Evolutionary conservation across 2,797 vertebrate species (phyloP).

Genomic region (Synanceia verrucosa): DNA sequence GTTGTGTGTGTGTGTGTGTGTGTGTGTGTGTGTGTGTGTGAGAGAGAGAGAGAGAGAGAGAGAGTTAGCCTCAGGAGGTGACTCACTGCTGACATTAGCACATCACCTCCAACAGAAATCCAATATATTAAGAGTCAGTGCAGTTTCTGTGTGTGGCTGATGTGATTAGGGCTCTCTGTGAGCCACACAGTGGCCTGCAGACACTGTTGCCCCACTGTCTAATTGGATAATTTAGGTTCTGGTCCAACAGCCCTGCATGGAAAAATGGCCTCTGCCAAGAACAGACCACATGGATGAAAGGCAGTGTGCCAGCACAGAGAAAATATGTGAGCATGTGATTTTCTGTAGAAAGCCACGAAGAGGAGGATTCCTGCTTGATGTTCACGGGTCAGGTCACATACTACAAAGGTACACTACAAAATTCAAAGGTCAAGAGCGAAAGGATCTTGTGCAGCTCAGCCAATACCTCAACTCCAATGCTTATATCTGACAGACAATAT

Average conservation of each 20-base stretch:
- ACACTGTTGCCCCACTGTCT: slow-evolving; percentile 55
- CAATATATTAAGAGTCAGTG: slow-evolving; percentile 70
- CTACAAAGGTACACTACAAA: neutral
- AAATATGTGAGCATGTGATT: slow-evolving; percentile 17
- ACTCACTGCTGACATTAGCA: slow-evolving; percentile 75
- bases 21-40: slow-evolving; percentile 20
- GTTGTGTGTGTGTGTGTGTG: neutral
- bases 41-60: neutral
- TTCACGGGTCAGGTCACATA: neutral
- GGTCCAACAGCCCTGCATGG: slow-evolving; percentile 65
- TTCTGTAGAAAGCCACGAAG: neutral
- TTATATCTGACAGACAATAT: too few species aligned
- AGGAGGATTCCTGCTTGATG: neutral
- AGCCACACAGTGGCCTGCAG: slow-evolving; percentile 49
- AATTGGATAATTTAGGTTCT: slow-evolving; percentile 74
- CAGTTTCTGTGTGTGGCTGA: slow-evolving; percentile 65
- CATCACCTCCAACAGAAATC: slow-evolving; percentile 74
- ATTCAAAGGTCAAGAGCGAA: neutral
- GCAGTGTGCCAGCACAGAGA: slow-evolving; percentile 38
- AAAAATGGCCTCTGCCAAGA: slow-evolving; percentile 61
- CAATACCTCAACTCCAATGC: neutral
- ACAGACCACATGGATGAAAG: slow-evolving; percentile 56
- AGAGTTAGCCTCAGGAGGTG: slow-evolving; percentile 49
- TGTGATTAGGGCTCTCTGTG: slow-evolving; percentile 68
- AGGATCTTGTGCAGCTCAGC: too few species aligned